Conservation (phyloP, 2,888 invertebrate genomes). For the Lochmaea crataegi region DNA sequence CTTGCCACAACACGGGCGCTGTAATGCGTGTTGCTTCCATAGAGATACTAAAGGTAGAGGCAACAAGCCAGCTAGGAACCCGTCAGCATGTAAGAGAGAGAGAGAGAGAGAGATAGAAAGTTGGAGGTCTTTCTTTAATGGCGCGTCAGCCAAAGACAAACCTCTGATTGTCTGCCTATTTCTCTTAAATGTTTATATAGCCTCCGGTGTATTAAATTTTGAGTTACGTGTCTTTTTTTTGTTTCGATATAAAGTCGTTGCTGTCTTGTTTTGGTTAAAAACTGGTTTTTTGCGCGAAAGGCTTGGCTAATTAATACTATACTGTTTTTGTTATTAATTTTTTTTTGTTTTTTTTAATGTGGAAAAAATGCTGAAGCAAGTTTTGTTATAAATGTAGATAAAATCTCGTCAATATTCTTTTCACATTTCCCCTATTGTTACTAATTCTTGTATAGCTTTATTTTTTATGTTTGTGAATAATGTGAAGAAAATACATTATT, state of each 20-base stretch:
- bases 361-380: constrained; percentile 30
- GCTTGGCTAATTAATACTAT: background rate
- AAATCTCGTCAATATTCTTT: constrained; percentile 31
- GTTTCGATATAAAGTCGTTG: background rate
- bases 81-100: no score
- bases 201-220: background rate
- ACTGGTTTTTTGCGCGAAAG: no score
- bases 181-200: background rate
- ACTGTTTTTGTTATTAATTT: constrained; percentile 17
- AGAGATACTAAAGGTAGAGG: no score
- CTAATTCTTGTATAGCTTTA: constrained; percentile 50
- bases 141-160: no score
- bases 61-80: no score
- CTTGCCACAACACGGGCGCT: no score
- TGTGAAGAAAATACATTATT: constrained; percentile 43
- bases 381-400: background rate
- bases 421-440: constrained; percentile 41
- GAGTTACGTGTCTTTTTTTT: background rate
- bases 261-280: background rate
- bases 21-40: no score
- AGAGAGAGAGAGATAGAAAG: no score
- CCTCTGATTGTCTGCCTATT: no score
- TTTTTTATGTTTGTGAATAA: constrained; percentile 48
- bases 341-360: constrained; percentile 28
- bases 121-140: no score